Percentiles rank a stretch among this genome's conserved stretches.
Conservation (phyloP, 2,797 vertebrate genomes). For the Coregonus sp. region DNA sequence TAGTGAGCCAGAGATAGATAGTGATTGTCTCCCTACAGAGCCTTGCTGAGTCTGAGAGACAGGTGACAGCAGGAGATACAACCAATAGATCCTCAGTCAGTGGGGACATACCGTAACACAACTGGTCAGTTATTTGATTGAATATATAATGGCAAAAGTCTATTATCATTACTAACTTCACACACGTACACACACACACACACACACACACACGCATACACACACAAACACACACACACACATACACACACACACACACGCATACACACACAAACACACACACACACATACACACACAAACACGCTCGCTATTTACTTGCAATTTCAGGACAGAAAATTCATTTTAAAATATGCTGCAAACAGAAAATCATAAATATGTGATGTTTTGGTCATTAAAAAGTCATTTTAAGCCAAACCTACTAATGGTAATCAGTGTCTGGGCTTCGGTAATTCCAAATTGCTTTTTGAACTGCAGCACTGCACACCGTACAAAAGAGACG, state of each 20-base stretch:
- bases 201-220: too few relatives aligned
- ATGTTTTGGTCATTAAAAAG: neutral
- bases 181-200: too few relatives aligned
- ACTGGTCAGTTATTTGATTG: constrained; percentile 59
- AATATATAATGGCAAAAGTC: constrained; percentile 40
- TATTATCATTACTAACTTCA: neutral
- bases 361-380: neutral
- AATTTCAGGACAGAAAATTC: neutral
- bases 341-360: neutral
- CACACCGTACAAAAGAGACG: constrained; percentile 2
- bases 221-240: too few relatives aligned
- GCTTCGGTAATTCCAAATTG: neutral
- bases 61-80: constrained; percentile 58
- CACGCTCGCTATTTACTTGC: neutral
- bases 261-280: neutral
- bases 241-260: too few relatives aligned
- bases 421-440: neutral
- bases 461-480: neutral
- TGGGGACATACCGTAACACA: constrained; percentile 35
- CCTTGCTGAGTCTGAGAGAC: constrained; percentile 58
- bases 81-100: constrained; percentile 60
- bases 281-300: neutral
- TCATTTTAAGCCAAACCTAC: neutral
- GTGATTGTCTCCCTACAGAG: constrained; percentile 56
- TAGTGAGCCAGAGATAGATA: constrained; percentile 60